These are phyloP conservation scores for Scaptomyza polygonia DNA, from an alignment of 2,888 invertebrate species.

Conservation along the genomic window DNA sequence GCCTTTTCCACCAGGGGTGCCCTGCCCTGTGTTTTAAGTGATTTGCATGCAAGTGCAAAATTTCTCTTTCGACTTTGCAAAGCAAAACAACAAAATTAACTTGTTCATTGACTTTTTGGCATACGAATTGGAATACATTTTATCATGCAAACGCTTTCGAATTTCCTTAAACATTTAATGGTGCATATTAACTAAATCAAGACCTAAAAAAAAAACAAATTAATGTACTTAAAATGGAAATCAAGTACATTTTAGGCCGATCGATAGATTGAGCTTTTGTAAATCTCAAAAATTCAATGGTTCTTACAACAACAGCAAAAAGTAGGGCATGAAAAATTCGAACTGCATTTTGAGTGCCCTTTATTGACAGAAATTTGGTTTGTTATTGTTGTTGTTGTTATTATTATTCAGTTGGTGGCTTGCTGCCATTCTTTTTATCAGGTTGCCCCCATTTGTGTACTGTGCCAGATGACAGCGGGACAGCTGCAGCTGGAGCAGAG, in stretches of 20 bases:
- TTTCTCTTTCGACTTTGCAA: conserved; percentile 43
- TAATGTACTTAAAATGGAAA: too few species aligned
- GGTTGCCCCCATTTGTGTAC: conserved; percentile 34
- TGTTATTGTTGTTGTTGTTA: conserved; percentile 17
- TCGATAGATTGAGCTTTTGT: background rate
- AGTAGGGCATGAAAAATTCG: conserved; percentile 25
- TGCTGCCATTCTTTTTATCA: conserved; percentile 38
- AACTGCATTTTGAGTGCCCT: background rate
- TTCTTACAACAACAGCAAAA: background rate
- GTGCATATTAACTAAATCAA: conserved; percentile 4
- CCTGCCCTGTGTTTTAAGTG: conserved; percentile 7
- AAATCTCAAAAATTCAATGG: background rate
- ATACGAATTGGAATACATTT: conserved; percentile 32
- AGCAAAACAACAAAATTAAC: conserved; percentile 6
- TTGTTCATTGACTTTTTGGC: conserved; percentile 37
- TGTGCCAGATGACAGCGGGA: conserved; percentile 34
- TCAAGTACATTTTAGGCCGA: background rate
- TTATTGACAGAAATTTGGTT: background rate
- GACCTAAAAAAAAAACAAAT: background rate
- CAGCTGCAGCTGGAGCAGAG: conserved; percentile 26
- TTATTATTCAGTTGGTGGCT: conserved; percentile 25
- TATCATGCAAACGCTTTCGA: conserved; percentile 1
- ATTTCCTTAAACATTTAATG: background rate
- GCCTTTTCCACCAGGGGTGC: background rate
- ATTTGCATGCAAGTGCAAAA: conserved; percentile 47